phyloP scores from a whole-genome alignment of 2,888 invertebrate species.

The Andrena fulva region DNA sequence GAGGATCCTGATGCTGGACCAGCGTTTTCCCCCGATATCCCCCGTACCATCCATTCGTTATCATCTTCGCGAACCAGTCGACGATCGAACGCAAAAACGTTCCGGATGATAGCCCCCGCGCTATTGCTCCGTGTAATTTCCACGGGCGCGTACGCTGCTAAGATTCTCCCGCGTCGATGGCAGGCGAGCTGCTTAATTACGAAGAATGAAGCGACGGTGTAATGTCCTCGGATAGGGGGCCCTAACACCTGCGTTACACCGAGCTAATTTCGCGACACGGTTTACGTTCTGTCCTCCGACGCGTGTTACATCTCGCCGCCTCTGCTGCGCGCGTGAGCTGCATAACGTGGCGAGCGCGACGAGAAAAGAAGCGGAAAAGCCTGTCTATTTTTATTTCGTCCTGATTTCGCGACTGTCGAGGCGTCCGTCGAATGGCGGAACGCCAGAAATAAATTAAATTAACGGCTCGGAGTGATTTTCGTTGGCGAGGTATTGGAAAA shows the following conservation, averaged over 20 bases:
- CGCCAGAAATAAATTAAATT: background rate
- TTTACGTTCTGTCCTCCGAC: constrained; percentile 46
- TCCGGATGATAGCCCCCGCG: background rate
- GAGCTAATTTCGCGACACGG: constrained; percentile 58
- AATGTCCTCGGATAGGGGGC: constrained; percentile 7
- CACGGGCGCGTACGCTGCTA: background rate
- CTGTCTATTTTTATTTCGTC: constrained; percentile 4
- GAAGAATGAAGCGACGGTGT: constrained; percentile 27
- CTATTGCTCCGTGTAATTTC: constrained; percentile 8
- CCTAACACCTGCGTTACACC: constrained; percentile 43
- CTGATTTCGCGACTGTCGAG: background rate
- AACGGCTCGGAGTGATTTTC: background rate
- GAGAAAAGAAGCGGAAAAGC: constrained; percentile 4
- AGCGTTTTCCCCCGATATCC: constrained; percentile 28
- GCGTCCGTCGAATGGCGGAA: background rate
- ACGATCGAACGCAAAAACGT: constrained; percentile 14
- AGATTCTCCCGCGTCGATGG: background rate
- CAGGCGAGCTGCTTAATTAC: constrained; percentile 39
- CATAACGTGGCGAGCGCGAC: constrained; percentile 34
- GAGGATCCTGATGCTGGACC: constrained; percentile 18
- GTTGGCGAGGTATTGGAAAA: background rate
- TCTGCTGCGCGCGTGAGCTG: constrained; percentile 40
- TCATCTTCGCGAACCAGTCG: constrained; percentile 17
- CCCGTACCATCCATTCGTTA: constrained; percentile 3
- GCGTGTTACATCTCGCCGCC: constrained; percentile 24